phyloP scores from a whole-genome alignment of 2,888 invertebrate species.

The Cephus pulcher region DNA sequence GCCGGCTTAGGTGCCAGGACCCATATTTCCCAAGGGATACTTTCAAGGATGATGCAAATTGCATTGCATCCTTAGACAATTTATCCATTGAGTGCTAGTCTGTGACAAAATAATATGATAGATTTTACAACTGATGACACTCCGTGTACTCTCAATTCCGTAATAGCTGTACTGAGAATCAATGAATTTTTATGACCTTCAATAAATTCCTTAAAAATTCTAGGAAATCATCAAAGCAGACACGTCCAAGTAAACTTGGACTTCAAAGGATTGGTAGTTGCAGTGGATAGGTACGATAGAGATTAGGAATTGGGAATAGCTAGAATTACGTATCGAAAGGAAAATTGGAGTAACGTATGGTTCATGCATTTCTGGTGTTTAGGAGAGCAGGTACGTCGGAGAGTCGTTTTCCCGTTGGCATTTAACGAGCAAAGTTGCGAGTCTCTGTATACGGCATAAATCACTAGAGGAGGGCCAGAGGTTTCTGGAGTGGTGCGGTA shows the following conservation, averaged over 20 bases:
- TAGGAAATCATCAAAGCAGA: background rate
- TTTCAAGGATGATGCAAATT: background rate
- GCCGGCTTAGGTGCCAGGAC: background rate
- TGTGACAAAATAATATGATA: background rate
- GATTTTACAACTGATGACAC: background rate
- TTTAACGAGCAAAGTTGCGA: constrained; percentile 34
- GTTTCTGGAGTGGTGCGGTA: constrained; percentile 57
- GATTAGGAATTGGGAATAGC: background rate
- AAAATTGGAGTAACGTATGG: background rate
- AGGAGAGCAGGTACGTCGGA: background rate
- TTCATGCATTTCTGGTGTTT: background rate
- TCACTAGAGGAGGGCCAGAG: constrained; percentile 37
- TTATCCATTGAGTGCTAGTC: background rate
- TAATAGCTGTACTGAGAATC: background rate
- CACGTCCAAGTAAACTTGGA: background rate
- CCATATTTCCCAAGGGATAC: background rate
- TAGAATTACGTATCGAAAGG: background rate
- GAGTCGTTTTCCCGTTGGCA: constrained; percentile 25
- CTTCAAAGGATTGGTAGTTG: background rate
- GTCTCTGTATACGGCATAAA: constrained; percentile 28
- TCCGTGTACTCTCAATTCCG: background rate
- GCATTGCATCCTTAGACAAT: background rate
- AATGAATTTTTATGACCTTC: background rate
- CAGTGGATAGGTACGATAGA: too few relatives aligned
- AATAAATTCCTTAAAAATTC: background rate